Evolutionary conservation across 1,140 invertebrate species (phyloP), one percentile per base, ranked within the genome.

Genomic region (Aricia agestis): DNA sequence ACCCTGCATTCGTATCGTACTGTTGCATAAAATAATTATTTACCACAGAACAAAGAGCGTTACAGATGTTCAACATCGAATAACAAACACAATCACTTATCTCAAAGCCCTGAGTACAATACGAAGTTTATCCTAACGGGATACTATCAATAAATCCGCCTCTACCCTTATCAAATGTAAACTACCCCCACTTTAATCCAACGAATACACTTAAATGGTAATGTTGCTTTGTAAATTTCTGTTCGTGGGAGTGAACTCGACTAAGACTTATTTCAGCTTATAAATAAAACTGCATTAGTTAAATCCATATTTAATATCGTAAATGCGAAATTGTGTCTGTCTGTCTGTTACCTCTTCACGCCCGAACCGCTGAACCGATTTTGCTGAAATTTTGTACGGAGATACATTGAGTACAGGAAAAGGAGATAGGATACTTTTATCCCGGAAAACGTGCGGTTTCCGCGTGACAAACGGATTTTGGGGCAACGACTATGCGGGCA

Each of bases 101-200:
- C 45, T 52, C 45, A 52, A 52, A 52, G 45, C 45, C 45, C 13
- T 52, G 45, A 52, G 45, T 52, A 52, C 45, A 52, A 52, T 52
- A 15, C 45, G 45, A 13, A 52, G 45, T 52, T 52, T 52, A 52
- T 52, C 18, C 61, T 74, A 74, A 78, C 74, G 72, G 32, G 66
- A 72, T 72, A 45, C 65, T 73, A 76, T 78, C 76, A 70, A 78
- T 76, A 78, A 76, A 74, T 72, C 69, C 71, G 71, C 32, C 66
- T 70, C 66, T 76, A 78, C 76, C 76, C 74, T 75, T 74, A 72
- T 78, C 76, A 78, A 76, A 68, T 76, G 74, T 75, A 75, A 75
- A 75, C 73, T 72, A 67, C 67, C 69, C 67, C 18, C 68, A 67
- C 70, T 74, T 18, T 57, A 52, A 52, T 52, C 13, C 45, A 13